Evolutionary conservation across 2,888 invertebrate genomes (phyloP).

Genomic region (Ligdia adustata): DNA sequence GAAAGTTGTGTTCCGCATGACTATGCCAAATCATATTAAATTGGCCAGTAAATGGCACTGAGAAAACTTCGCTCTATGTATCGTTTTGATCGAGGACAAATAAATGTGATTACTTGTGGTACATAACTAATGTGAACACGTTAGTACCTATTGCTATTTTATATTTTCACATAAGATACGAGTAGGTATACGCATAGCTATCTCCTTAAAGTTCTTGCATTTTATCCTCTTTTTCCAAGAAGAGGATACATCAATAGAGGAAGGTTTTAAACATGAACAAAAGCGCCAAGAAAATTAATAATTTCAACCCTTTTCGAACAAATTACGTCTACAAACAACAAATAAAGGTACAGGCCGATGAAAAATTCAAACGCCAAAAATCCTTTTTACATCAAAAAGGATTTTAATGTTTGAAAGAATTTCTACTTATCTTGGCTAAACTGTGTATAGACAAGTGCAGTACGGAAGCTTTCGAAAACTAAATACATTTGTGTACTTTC

Average conservation of each 20-base stretch:
- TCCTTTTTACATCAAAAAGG: slow-evolving; percentile 29
- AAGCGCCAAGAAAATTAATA: slow-evolving; percentile 28
- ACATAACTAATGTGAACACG: too few species aligned
- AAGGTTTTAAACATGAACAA: slow-evolving; percentile 17
- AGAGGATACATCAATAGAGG: slow-evolving; percentile 14
- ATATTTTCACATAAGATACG: too few species aligned
- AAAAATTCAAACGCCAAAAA: slow-evolving; percentile 41
- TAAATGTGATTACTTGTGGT: too few species aligned
- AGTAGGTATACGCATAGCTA: too few species aligned
- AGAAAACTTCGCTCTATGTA: too few species aligned
- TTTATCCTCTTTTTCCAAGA: too few species aligned
- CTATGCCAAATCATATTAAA: too few species aligned
- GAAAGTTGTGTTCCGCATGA: too few species aligned
- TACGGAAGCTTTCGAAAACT: slow-evolving; percentile 1
- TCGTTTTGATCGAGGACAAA: too few species aligned
- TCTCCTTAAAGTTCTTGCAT: too few species aligned
- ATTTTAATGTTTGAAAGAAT: slow-evolving; percentile 29
- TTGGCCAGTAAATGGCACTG: too few species aligned
- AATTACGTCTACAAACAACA: slow-evolving; percentile 29
- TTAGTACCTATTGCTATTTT: too few species aligned
- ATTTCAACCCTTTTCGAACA: slow-evolving; percentile 34
- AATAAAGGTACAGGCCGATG: slow-evolving; percentile 34
- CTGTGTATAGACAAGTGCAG: slow-evolving; percentile 10
- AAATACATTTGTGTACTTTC: slow-evolving; percentile 23
- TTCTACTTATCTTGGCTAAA: slow-evolving; percentile 21